phyloP scores from a whole-genome alignment of 2,113 vertebrate genomes.

The Coregonus clupeaformis region DNA sequence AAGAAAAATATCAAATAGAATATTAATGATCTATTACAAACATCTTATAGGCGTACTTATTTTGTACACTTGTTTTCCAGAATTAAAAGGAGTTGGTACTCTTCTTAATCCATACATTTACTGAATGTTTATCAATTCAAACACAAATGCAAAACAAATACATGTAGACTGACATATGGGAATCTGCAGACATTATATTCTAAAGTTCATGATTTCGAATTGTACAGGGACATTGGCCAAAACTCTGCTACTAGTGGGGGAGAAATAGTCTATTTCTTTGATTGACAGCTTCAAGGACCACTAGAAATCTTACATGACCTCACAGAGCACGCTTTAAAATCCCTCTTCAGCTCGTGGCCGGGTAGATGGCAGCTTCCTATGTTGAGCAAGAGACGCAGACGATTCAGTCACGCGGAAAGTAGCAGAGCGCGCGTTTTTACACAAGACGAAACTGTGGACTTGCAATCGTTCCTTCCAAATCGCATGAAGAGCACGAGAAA shows the following conservation, averaged over 20 bases:
- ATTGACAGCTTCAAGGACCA: conserved; percentile 86
- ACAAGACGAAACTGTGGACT: conserved; percentile 42
- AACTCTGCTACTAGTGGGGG: conserved; percentile 17
- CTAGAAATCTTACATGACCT: conserved; percentile 73
- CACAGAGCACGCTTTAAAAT: conserved; percentile 85
- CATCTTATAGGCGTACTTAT: neutral
- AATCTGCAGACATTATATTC: conserved; percentile 32
- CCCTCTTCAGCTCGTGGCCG: conserved; percentile 72
- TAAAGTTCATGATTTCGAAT: conserved; percentile 52
- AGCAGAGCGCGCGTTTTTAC: conserved; percentile 34
- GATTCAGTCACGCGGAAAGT: conserved; percentile 12
- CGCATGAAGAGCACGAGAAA: conserved; percentile 7
- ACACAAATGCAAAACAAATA: neutral
- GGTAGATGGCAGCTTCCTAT: conserved; percentile 83
- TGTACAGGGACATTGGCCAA: conserved; percentile 28
- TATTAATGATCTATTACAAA: neutral
- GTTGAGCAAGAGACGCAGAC: conserved; percentile 48
- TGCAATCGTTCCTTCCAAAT: neutral
- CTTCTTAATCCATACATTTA: neutral
- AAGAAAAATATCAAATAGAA: neutral
- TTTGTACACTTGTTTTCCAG: neutral
- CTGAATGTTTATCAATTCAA: conserved; percentile 25
- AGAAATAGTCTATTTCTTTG: conserved; percentile 56
- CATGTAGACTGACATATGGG: conserved; percentile 27
- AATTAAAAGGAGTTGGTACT: neutral